Conservation (phyloP, 2,888 invertebrate species). For the Lamellibrachia satsuma region DNA sequence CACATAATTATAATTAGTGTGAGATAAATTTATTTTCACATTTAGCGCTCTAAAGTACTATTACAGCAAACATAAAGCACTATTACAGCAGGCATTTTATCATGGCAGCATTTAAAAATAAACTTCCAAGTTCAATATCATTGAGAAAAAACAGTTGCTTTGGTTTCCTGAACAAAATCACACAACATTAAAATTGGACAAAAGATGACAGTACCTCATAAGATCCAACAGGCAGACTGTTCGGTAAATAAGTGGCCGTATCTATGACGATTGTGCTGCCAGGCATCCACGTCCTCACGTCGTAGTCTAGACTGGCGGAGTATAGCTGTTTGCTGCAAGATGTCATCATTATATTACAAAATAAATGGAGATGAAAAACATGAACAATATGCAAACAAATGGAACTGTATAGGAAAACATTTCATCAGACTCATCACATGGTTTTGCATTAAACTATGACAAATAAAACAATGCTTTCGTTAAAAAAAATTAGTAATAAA, state of each 20-base stretch:
- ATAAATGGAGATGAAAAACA: not conserved
- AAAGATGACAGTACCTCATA: slow-evolving; percentile 22
- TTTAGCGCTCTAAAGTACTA: too few species aligned
- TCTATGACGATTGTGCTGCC: not conserved
- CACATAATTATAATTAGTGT: too few species aligned
- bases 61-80: too few species aligned
- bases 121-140: not conserved
- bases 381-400: not conserved
- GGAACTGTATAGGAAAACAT: too few species aligned
- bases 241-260: not conserved
- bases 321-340: not conserved
- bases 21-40: too few species aligned
- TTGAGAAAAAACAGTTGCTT: not conserved
- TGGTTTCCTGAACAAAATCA: not conserved
- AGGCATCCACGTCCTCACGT: slow-evolving; percentile 37
- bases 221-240: not conserved
- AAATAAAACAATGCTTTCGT: not conserved
- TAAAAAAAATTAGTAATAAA: not conserved
- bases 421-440: too few species aligned
- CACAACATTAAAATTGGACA: not conserved
- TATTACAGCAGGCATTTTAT: too few species aligned
- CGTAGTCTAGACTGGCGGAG: not conserved
- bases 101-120: not conserved
- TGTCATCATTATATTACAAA: not conserved
- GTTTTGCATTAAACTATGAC: not conserved